Evolutionary conservation across 2,888 invertebrate species (phyloP), one percentile per base, ranked within the genome.

Genomic region (Bugulina stolonifera): DNA sequence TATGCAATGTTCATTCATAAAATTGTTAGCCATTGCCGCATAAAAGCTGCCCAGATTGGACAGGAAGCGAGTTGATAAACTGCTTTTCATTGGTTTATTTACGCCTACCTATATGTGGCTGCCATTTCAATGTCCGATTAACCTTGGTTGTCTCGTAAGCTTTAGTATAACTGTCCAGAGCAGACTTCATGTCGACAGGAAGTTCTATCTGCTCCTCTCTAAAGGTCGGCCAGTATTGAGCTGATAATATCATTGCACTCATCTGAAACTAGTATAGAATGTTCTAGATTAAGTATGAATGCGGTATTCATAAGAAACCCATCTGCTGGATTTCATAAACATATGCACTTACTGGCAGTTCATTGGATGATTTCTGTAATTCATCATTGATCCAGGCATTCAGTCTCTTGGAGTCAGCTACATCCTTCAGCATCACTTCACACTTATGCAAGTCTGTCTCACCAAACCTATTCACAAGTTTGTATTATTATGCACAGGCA

Each of bases 371-470:
- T 64, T 73, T 74, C 27, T 75, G 73, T 34, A 76, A 73, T 72
- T 78, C 75, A 43, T 78, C 84, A 22, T 78, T 76, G 10, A 86
- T 84, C 71, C 82, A 77, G 14, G 91, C 88, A 85, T 96, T 95
- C 71, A 98, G 93, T 77, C 94, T 89, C 80, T 94, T 93, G 0
- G 98, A 98, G 84, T 98, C 97, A 29, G 91, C 91, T 54, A 98
- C 91, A 84, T 99, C 99, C 82, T 96, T 95, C 52, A 99, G 85
- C 99, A 99, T 99, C 0, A 97, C 96, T 87, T 99, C 98, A 86
- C 98, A 99, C 80, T 92, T 93, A 83, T 96, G 95, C 72, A 99
- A 85, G 77, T 96, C 92, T n/a, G 93, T 90, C 82, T 98, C 97
- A 0, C 96, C 97, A 87, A 99, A 98, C 76, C 93, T 84, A 74